Percentiles rank a stretch among this genome's conserved stretches.
These are phyloP conservation scores for Gadus chalcogrammus DNA, from an alignment of 2,113 vertebrate species.

Conservation along the genomic window DNA sequence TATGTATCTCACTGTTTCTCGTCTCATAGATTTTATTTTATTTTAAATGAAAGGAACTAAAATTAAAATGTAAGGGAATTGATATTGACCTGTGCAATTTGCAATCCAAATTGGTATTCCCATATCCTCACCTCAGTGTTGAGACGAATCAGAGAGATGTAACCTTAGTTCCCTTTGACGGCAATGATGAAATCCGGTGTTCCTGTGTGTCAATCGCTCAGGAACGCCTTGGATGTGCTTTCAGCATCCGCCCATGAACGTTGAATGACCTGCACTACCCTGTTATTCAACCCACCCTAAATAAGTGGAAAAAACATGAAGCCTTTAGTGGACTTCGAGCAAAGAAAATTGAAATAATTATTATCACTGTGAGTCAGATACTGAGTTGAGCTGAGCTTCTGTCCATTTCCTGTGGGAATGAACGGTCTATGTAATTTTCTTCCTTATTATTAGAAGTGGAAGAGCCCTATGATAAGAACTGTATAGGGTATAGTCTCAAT, in stretches of 20 bases:
- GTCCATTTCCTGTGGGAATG: constrained; percentile 41
- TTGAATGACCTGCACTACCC: constrained; percentile 42
- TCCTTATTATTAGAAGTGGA: constrained; percentile 21
- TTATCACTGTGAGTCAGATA: constrained; percentile 11
- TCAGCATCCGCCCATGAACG: constrained; percentile 38
- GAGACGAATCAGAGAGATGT: constrained; percentile 37
- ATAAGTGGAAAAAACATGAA: constrained; percentile 22
- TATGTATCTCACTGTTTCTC: too few species aligned
- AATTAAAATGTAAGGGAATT: constrained; percentile 16
- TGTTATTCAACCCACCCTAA: constrained; percentile 37
- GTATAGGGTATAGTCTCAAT: not conserved
- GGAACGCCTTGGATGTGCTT: constrained; percentile 38
- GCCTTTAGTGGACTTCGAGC: constrained; percentile 37
- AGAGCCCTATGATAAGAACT: constrained; percentile 29
- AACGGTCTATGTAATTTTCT: constrained; percentile 29
- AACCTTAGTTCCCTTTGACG: constrained; percentile 47
- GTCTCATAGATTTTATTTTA: too few species aligned
- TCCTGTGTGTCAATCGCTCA: constrained; percentile 35
- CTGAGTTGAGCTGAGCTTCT: constrained; percentile 10
- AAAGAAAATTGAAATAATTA: constrained; percentile 33
- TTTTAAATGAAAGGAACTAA: constrained; percentile 12
- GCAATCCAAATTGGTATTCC: constrained; percentile 22
- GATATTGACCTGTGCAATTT: constrained; percentile 9
- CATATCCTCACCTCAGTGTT: constrained; percentile 19
- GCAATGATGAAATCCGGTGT: constrained; percentile 50